These are phyloP conservation scores for Micoletzkya japonica DNA, from an alignment of 2,888 invertebrate genomes.

Conservation along the genomic window DNA sequence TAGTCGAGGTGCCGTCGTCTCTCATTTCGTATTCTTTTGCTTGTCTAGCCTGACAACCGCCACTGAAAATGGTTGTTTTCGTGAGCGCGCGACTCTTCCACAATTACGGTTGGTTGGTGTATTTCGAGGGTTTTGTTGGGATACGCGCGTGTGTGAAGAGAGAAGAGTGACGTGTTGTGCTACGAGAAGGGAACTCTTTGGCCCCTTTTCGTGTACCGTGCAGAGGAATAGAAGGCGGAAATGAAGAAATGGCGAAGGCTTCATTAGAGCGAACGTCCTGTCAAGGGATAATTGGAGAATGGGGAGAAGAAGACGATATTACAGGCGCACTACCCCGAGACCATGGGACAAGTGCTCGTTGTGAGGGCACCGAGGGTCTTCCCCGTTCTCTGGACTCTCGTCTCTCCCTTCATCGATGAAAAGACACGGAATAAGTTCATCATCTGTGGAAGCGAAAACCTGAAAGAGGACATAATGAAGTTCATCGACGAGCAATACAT, in stretches of 20 bases:
- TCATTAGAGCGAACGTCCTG: no score
- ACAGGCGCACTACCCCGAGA: constrained; percentile 92
- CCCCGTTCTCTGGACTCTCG: constrained; percentile 91
- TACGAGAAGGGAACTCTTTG: no score
- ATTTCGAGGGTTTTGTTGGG: no score
- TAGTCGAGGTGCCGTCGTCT: constrained; percentile 70
- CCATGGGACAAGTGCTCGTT: constrained; percentile 86
- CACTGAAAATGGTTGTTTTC: neutral
- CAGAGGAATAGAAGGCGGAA: neutral
- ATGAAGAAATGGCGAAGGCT: neutral
- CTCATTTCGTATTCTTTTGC: neutral
- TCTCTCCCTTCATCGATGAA: constrained; percentile 92
- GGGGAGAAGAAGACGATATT: no score
- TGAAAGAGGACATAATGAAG: constrained; percentile 77
- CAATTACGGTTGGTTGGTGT: no score
- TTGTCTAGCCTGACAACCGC: neutral
- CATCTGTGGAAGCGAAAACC: constrained; percentile 72
- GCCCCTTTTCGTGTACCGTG: no score
- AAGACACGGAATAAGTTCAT: constrained; percentile 80
- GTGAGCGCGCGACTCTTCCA: no score
- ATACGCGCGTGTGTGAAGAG: no score
- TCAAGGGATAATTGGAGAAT: neutral
- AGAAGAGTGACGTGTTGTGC: no score
- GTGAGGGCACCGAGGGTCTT: constrained; percentile 89
- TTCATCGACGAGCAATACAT: constrained; percentile 83